Percentiles rank a stretch among this genome's conserved stretches.
Conservation (phyloP, 2,113 vertebrate genomes). For the Pipa parva region DNA sequence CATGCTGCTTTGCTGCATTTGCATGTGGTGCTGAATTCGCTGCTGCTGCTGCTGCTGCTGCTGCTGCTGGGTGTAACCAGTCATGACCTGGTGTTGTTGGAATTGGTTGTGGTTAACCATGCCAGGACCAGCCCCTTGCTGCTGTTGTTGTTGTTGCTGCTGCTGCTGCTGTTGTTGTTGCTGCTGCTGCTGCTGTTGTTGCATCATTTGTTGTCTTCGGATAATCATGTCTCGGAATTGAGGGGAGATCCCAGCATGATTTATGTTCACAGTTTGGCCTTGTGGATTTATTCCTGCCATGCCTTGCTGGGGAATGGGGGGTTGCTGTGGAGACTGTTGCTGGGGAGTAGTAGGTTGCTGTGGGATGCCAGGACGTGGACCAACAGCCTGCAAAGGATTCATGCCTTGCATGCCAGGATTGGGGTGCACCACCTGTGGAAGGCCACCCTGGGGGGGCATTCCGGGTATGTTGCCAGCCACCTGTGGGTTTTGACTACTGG, state of each 20-base stretch:
- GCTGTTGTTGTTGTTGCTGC: slow-evolving; percentile 59
- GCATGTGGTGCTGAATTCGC: slow-evolving; percentile 75
- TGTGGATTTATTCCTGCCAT: slow-evolving; percentile 71
- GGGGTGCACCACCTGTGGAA: slow-evolving; percentile 65
- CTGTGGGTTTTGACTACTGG: slow-evolving; percentile 66
- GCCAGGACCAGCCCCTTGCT: slow-evolving; percentile 56
- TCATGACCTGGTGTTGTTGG: slow-evolving; percentile 74
- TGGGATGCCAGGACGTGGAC: slow-evolving; percentile 64
- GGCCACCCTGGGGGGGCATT: slow-evolving; percentile 55
- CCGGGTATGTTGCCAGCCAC: slow-evolving; percentile 64
- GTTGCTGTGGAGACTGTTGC: slow-evolving; percentile 45
- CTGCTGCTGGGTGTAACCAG: slow-evolving; percentile 73
- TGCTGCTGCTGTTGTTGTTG: slow-evolving; percentile 55
- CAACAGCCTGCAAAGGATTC: slow-evolving; percentile 63
- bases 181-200: slow-evolving; percentile 67
- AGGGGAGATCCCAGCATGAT: slow-evolving; percentile 70
- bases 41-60: slow-evolving; percentile 68
- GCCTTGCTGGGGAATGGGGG: slow-evolving; percentile 52
- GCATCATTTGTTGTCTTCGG: slow-evolving; percentile 73
- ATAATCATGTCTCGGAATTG: slow-evolving; percentile 83
- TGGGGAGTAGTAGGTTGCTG: slow-evolving; percentile 57
- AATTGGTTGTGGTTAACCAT: slow-evolving; percentile 87
- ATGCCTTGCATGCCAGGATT: slow-evolving; percentile 67
- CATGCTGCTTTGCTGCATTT: slow-evolving; percentile 74
- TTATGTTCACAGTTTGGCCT: slow-evolving; percentile 73